A percentile compares a stretch with the other conserved stretches of the same genome.
phyloP scores from a whole-genome alignment of 2,797 vertebrate species.

The Phyllotis vaccarum region DNA sequence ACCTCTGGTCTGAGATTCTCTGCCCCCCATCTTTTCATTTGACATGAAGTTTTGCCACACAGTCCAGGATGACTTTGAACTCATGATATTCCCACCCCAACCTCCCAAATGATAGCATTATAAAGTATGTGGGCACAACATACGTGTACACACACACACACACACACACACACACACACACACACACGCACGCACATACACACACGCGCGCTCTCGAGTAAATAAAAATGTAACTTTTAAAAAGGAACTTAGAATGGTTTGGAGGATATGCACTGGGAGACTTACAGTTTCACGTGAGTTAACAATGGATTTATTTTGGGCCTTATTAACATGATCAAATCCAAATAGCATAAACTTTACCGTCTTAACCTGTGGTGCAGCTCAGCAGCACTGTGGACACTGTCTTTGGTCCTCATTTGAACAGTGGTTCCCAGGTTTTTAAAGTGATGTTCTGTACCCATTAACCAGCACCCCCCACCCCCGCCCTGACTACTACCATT shows the following conservation, averaged over 20 bases:
- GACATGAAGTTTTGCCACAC: not conserved
- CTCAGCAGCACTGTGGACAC: not conserved
- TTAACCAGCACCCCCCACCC: too few species aligned
- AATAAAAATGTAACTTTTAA: not conserved
- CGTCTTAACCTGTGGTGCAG: not conserved
- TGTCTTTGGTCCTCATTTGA: not conserved
- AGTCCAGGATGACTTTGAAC: not conserved
- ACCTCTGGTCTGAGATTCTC: too few species aligned
- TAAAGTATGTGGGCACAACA: not conserved
- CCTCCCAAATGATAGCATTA: not conserved
- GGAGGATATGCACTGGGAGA: not conserved
- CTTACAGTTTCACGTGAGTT: not conserved
- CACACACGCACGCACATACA: not conserved
- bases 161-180: not conserved
- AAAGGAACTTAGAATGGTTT: not conserved
- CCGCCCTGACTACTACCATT: not conserved
- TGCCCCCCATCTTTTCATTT: too few species aligned
- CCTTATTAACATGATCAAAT: not conserved
- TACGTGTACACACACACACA: not conserved
- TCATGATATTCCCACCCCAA: not conserved
- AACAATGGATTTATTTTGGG: not conserved
- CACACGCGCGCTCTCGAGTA: not conserved
- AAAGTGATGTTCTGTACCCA: not conserved
- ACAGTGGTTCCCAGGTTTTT: not conserved
- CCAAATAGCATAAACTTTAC: not conserved